Percentiles rank a stretch among this genome's conserved stretches.
phyloP scores from a whole-genome alignment of 2,888 invertebrate species.

The Eulithis testata region DNA sequence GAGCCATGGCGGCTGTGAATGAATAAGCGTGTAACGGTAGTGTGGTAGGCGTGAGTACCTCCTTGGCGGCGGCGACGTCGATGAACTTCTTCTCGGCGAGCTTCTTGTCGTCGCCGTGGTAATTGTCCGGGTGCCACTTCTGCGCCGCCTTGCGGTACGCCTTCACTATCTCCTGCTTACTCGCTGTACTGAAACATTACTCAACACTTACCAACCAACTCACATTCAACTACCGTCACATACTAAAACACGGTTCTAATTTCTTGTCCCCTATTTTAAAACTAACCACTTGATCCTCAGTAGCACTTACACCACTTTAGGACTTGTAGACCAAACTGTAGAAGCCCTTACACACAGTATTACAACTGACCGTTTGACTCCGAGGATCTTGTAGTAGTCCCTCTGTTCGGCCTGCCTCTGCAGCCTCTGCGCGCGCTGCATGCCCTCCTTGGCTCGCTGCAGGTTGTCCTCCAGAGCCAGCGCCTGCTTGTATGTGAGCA shows the following conservation, averaged over 20 bases:
- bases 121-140: constrained; percentile 99
- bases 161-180: constrained; percentile 96
- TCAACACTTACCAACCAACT: not conserved
- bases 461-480: constrained; percentile 91
- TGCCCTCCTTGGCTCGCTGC: constrained; percentile 94
- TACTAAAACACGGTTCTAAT: too few relatives aligned
- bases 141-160: constrained; percentile 98
- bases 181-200: constrained; percentile 86
- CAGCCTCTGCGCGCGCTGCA: constrained; percentile 94
- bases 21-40: too few relatives aligned
- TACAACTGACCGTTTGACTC: constrained; percentile 88
- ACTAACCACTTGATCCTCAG: too few relatives aligned
- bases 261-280: too few relatives aligned
- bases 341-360: too few relatives aligned
- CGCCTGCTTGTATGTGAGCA: constrained; percentile 94
- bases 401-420: constrained; percentile 96
- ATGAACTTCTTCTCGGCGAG: constrained; percentile 98
- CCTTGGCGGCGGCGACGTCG: constrained; percentile 99
- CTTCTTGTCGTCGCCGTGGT: constrained; percentile 94
- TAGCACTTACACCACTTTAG: too few relatives aligned
- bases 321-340: too few relatives aligned
- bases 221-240: too few relatives aligned
- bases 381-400: constrained; percentile 99
- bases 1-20: too few relatives aligned
- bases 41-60: too few relatives aligned